A percentile compares a stretch with the other conserved stretches of the same genome.
Evolutionary conservation across 2,888 invertebrate species (phyloP).

Genomic region (Chorisops tibialis): DNA sequence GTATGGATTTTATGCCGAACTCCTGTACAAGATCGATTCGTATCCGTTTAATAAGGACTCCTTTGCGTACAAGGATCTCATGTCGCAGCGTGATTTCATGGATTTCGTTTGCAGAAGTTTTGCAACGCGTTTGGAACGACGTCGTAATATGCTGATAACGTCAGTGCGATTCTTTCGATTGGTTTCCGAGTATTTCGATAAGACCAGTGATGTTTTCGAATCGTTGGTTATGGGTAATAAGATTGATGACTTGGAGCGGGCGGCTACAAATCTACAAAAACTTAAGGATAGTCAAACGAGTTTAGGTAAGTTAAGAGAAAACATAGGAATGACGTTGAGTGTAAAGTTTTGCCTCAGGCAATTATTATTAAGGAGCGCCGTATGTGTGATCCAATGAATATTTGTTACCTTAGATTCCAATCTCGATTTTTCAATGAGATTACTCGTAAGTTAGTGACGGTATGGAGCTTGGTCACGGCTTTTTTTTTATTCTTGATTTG

Average conservation of each 20-base stretch:
- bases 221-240: constrained; percentile 62
- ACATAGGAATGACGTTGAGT: too few relatives aligned
- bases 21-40: constrained; percentile 67
- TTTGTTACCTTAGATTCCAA: neutral
- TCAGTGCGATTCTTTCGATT: constrained; percentile 73
- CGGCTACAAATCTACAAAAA: constrained; percentile 57
- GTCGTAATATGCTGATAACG: constrained; percentile 70
- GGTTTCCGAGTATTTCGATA: constrained; percentile 69
- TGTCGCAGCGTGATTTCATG: constrained; percentile 75
- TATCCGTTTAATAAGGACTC: constrained; percentile 54
- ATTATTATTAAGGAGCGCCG: neutral
- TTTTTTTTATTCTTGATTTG: too few relatives aligned
- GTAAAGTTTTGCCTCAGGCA: too few relatives aligned
- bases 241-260: constrained; percentile 57
- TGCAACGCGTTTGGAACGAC: constrained; percentile 67
- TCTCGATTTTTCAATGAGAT: too few relatives aligned
- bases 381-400: neutral
- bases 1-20: constrained; percentile 73
- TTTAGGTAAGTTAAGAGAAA: constrained; percentile 59
- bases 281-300: constrained; percentile 60
- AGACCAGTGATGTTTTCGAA: constrained; percentile 65
- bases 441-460: too few relatives aligned
- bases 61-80: constrained; percentile 59
- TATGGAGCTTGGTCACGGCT: too few relatives aligned
- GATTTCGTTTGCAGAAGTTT: constrained; percentile 77